Conservation (phyloP, 2,797 vertebrate species). For the Babyrousa celebensis region DNA sequence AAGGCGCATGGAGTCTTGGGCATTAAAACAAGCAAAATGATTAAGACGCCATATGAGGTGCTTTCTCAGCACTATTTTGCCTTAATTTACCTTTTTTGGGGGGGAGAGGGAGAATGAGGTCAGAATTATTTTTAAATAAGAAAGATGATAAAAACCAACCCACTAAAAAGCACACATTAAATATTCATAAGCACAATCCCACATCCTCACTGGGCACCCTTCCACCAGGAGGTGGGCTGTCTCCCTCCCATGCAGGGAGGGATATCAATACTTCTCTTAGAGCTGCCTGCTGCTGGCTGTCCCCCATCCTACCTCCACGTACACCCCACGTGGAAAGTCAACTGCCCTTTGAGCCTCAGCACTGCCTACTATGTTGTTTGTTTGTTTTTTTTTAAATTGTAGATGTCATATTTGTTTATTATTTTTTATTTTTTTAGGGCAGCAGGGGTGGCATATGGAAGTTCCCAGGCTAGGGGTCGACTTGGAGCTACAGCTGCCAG, state of each 20-base stretch:
- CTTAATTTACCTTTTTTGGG: slow-evolving; percentile 69
- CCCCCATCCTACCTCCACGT: not conserved
- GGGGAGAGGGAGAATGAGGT: slow-evolving; percentile 38
- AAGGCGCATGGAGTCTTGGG: not conserved
- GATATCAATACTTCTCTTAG: not conserved
- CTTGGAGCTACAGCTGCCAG: too few relatives aligned
- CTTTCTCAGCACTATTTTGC: slow-evolving; percentile 54
- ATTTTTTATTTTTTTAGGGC: not conserved
- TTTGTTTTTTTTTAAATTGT: not conserved
- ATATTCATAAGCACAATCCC: slow-evolving; percentile 74
- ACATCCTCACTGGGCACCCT: slow-evolving; percentile 42
- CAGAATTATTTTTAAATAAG: slow-evolving; percentile 78
- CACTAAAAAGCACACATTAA: slow-evolving; percentile 77
- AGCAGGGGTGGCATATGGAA: too few relatives aligned
- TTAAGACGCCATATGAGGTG: slow-evolving; percentile 36
- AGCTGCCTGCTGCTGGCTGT: rapidly evolving
- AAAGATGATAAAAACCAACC: slow-evolving; percentile 76
- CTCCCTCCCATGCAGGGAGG: not conserved
- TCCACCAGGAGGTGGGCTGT: not conserved
- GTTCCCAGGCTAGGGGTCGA: too few relatives aligned
- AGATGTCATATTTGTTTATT: too few relatives aligned
- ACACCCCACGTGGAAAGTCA: rapidly evolving
- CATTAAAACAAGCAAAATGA: not conserved
- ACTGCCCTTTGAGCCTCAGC: not conserved
- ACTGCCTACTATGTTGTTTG: not conserved